Percentiles rank a stretch among this genome's conserved stretches.
Evolutionary conservation across 2,888 invertebrate species (phyloP).

Genomic region (Drosophila sordidula): DNA sequence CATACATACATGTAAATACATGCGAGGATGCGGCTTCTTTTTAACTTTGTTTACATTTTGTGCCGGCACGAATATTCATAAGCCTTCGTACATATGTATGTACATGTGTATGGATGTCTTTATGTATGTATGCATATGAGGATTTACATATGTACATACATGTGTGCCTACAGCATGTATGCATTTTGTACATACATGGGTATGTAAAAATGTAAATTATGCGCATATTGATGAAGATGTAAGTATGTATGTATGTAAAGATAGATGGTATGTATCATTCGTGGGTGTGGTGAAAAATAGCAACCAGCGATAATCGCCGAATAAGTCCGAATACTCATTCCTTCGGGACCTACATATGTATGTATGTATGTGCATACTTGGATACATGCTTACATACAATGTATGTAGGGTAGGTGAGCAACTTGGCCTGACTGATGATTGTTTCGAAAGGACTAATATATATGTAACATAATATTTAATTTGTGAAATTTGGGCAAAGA

Average conservation of each 20-base stretch:
- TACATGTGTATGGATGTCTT: background rate
- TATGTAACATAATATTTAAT: background rate
- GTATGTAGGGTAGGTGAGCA: background rate
- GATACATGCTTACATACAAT: background rate
- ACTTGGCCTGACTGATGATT: background rate
- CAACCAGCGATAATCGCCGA: constrained; percentile 38
- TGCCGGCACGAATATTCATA: constrained; percentile 32
- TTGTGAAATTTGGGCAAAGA: background rate
- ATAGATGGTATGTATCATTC: background rate
- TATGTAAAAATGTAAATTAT: no score
- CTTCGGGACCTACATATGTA: constrained; percentile 27
- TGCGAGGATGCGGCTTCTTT: constrained; percentile 1
- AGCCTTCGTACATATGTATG: background rate
- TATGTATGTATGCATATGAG: background rate
- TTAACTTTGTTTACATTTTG: constrained; percentile 45
- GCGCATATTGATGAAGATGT: background rate
- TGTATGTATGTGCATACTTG: constrained; percentile 2
- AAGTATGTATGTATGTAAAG: constrained; percentile 1
- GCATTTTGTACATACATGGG: background rate
- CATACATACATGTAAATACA: constrained; percentile 8
- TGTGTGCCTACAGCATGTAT: constrained; percentile 1
- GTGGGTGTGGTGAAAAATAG: constrained; percentile 52
- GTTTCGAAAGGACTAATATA: background rate
- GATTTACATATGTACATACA: background rate
- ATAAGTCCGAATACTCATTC: constrained; percentile 36